These are phyloP conservation scores for Ectropis crepuscularia DNA, from an alignment of 2,888 invertebrate species.

Conservation along the genomic window DNA sequence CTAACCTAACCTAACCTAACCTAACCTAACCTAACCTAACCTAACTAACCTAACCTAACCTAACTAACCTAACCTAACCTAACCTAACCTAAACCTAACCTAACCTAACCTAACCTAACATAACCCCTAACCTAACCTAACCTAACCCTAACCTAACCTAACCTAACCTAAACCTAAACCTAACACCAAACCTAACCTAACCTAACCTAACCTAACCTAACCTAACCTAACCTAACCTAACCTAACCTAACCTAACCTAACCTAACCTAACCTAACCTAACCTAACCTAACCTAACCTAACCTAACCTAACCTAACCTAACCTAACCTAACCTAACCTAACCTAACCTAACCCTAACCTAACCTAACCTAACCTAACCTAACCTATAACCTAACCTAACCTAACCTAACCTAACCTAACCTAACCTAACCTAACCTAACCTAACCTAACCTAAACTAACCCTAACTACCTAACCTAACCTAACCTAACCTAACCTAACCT, in stretches of 20 bases:
- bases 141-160: no score
- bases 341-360: slow-evolving; percentile 4
- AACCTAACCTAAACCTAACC: slow-evolving; percentile 17
- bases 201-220: slow-evolving; percentile 4
- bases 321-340: slow-evolving; percentile 4
- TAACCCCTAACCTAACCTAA: slow-evolving; percentile 3
- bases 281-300: slow-evolving; percentile 4
- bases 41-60: slow-evolving; percentile 25
- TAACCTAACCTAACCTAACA: slow-evolving; percentile 3
- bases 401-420: slow-evolving; percentile 4
- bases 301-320: slow-evolving; percentile 4
- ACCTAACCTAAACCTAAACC: no score
- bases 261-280: slow-evolving; percentile 4
- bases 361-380: no score
- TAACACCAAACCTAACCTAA: slow-evolving; percentile 3
- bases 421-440: slow-evolving; percentile 4
- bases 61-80: slow-evolving; percentile 25
- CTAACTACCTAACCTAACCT: slow-evolving; percentile 4
- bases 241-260: slow-evolving; percentile 4
- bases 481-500: slow-evolving; percentile 4
- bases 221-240: slow-evolving; percentile 4
- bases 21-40: slow-evolving; percentile 24
- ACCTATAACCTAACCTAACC: no score
- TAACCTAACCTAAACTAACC: no score
- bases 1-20: slow-evolving; percentile 25